phyloP scores from a whole-genome alignment of 2,797 vertebrate genomes.

The Galago senegalensis region DNA sequence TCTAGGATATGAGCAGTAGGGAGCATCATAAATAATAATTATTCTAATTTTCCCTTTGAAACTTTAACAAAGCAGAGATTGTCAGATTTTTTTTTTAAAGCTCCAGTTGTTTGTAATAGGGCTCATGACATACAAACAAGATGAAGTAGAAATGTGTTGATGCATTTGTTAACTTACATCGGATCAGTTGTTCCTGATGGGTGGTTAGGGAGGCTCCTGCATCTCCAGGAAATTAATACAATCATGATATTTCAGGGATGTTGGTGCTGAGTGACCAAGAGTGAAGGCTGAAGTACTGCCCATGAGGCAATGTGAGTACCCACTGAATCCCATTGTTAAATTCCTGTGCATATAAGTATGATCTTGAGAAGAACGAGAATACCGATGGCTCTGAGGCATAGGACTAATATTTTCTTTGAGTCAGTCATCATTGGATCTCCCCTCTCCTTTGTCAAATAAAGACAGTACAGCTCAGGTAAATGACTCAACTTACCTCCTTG shows the following conservation, averaged over 20 bases:
- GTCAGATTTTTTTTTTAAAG: slow-evolving; percentile 29
- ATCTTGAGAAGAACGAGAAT: not conserved
- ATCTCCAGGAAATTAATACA: not conserved
- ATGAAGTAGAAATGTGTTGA: not conserved
- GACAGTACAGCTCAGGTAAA: not conserved
- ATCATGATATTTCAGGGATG: not conserved
- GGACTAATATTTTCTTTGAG: not conserved
- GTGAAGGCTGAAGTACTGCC: not conserved
- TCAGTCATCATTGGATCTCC: not conserved
- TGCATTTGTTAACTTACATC: not conserved
- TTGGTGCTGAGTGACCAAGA: not conserved
- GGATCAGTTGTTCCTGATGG: not conserved
- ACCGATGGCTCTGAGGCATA: not conserved
- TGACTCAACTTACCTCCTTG: not conserved
- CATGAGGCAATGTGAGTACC: not conserved
- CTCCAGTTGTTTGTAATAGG: slow-evolving; percentile 16
- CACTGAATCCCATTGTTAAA: not conserved
- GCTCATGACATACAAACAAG: not conserved
- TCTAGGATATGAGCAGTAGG: not conserved
- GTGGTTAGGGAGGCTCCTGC: fast-evolving
- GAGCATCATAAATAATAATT: not conserved
- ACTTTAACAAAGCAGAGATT: not conserved
- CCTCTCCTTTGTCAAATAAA: not conserved
- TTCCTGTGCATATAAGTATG: fast-evolving
- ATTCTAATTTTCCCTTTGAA: slow-evolving; percentile 29